Base-by-base conservation (phyloP, 2,113 vertebrate species). In the Albula glossodonta region DNA sequence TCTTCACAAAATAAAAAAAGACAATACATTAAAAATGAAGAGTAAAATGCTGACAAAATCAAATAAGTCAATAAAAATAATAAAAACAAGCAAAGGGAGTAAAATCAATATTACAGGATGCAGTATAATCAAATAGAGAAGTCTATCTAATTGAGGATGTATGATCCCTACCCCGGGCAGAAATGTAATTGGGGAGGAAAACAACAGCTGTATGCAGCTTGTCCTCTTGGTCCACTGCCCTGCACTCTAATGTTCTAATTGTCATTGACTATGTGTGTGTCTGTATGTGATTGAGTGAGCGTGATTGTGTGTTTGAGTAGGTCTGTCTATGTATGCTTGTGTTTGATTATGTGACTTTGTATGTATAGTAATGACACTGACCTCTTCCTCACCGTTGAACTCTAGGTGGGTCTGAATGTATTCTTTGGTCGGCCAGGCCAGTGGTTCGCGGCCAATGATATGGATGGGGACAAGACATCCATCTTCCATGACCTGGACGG, bases 391-490 rank as follows among this genome's bases (percentile, higher is more conserved):
- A 41, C 31, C 31, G 31, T 41, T 2, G 0, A 22, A 82, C 15
- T 50, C 22, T 49, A 92, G 93, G 92, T 88, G 86, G 91, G 91
- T 19, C 89, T 93, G n/a, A 88, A 90, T 82, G 91, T 89, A 9
- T 88, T 93, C 86, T 93, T 93, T 89, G 92, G 91, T 57, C 90
- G 53, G 52, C n/a, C 53, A 0, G 94, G 89, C 4, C 88, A 90
- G 78, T 93, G 94, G 92, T 94, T 94, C 87, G 92, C 93, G 82
- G 91, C 51, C 31, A 91, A 88, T 0, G 84, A 89, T 79, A 86
- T 82, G 0, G 93, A 92, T 0, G 90, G 92, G 74, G 93, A 93
- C 90, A 92, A 90, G 84, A 87, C 60, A 2, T 93, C 92, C 0
- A n/a, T 93, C 51, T 93, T 90, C 84, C 91, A 87, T 19, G 93